Conservation (phyloP, 2,888 invertebrate genomes). For the Cephus pulcher region DNA sequence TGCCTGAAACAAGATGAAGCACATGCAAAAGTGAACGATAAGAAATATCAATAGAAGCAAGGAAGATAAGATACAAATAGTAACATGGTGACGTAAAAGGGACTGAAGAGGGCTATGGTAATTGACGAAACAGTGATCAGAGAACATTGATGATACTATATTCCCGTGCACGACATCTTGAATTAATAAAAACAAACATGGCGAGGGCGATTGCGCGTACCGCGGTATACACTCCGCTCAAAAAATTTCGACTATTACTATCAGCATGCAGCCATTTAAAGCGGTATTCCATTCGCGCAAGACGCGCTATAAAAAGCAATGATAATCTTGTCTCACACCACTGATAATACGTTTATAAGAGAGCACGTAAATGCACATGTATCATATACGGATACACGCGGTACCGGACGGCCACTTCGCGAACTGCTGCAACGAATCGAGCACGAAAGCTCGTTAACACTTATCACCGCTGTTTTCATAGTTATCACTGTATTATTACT, state of each 20-base stretch:
- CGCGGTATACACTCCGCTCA: slow-evolving; percentile 16
- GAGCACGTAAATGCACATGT: background rate
- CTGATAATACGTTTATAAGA: slow-evolving; percentile 12
- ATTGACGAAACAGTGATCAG: background rate
- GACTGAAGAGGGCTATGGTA: background rate
- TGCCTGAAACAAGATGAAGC: background rate
- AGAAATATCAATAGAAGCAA: background rate
- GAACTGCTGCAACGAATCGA: background rate
- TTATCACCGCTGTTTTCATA: background rate
- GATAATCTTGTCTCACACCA: slow-evolving; percentile 20
- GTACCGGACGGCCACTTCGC: slow-evolving; percentile 7
- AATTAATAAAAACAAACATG: slow-evolving; percentile 12
- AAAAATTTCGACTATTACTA: slow-evolving; percentile 23
- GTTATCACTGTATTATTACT: background rate
- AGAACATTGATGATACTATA: background rate
- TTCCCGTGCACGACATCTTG: background rate
- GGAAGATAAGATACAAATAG: background rate
- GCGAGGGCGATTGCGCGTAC: slow-evolving; percentile 1
- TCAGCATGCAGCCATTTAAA: slow-evolving; percentile 5
- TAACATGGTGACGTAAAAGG: background rate
- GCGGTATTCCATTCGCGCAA: slow-evolving; percentile 14
- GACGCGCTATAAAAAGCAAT: slow-evolving; percentile 28
- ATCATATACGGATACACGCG: background rate
- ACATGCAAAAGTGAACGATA: background rate
- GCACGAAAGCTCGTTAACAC: background rate